Conservation (phyloP, 2,797 vertebrate genomes). For the Phaenicophaeus curvirostris region DNA sequence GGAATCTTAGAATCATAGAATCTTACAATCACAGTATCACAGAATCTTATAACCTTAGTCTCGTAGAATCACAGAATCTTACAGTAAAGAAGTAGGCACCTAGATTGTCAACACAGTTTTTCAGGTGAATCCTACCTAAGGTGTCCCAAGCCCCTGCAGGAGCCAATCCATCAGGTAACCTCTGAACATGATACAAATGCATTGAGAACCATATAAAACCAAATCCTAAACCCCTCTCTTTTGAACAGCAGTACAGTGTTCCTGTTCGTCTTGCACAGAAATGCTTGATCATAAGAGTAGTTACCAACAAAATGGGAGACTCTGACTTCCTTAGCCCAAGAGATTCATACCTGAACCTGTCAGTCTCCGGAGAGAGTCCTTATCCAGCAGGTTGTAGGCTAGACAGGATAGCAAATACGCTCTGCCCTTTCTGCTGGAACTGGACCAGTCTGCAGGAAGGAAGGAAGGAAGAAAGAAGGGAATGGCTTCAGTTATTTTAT, state of each 20-base stretch:
- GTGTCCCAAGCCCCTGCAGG: neutral
- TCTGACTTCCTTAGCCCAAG: neutral
- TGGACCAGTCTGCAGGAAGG: neutral
- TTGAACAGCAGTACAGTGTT: neutral
- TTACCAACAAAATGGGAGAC: neutral
- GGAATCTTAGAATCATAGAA: too few species aligned
- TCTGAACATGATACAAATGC: neutral
- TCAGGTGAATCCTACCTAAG: neutral
- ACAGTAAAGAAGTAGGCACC: neutral
- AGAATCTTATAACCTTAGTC: too few species aligned
- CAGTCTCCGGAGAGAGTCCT: neutral
- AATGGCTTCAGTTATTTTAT: neutral
- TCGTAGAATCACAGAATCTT: too few species aligned
- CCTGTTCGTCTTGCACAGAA: neutral
- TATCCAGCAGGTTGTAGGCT: neutral
- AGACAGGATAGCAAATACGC: neutral
- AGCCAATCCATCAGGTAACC: neutral
- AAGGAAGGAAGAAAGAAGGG: neutral
- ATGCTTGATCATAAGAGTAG: neutral
- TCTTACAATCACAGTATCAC: too few species aligned
- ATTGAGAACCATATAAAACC: neutral
- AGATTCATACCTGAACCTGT: neutral
- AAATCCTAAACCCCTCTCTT: neutral
- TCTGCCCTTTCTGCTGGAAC: neutral
- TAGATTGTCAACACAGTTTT: neutral